Evolutionary conservation across 2,888 invertebrate species (phyloP).

Genomic region (Pachliopta kotzebuea): DNA sequence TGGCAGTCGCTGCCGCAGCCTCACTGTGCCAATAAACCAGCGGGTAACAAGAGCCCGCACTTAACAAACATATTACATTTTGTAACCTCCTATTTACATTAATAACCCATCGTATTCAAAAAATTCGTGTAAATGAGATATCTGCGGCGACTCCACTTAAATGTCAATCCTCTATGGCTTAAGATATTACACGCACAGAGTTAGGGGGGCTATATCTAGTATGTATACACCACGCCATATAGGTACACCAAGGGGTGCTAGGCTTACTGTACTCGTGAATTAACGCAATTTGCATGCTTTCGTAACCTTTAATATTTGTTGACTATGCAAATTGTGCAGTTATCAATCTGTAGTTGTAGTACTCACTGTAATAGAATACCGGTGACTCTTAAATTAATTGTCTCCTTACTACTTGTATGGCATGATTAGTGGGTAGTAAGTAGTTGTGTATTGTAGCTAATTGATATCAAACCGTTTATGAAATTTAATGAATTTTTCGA

Average conservation of each 20-base stretch:
- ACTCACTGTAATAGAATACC: conserved; percentile 5
- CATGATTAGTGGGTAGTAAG: conserved; percentile 30
- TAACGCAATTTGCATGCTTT: conserved; percentile 53
- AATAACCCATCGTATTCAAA: conserved; percentile 13
- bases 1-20: conserved; percentile 54
- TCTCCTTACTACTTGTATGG: conserved; percentile 11
- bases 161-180: conserved; percentile 40
- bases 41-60: conserved; percentile 21
- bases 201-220: conserved; percentile 32
- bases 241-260: conserved; percentile 42
- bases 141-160: conserved; percentile 37
- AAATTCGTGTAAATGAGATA: conserved; percentile 37
- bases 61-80: conserved; percentile 10
- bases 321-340: conserved; percentile 43
- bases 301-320: conserved; percentile 43
- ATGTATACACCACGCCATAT: conserved; percentile 6
- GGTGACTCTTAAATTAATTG: neutral
- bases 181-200: conserved; percentile 33
- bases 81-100: neutral
- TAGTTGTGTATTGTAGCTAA: conserved; percentile 32
- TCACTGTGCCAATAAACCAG: conserved; percentile 36
- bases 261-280: conserved; percentile 45
- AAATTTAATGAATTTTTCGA: conserved; percentile 36
- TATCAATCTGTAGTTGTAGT: conserved; percentile 48
- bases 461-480: conserved; percentile 33